These are phyloP conservation scores for Marmota flaviventris DNA, from an alignment of 2,113 vertebrate species.

Conservation along the genomic window DNA sequence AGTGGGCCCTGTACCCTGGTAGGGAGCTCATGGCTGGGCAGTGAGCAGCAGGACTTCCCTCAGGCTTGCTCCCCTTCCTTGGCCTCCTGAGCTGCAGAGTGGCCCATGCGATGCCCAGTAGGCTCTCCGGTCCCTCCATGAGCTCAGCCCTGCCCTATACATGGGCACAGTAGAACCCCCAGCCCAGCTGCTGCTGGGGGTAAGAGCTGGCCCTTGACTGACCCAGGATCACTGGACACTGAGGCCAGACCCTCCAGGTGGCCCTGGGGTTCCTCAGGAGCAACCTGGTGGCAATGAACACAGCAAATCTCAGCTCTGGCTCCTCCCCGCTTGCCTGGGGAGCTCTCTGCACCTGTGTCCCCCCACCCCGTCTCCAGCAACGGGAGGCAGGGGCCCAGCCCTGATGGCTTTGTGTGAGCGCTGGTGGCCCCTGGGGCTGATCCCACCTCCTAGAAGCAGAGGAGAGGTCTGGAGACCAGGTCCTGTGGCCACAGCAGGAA, in stretches of 20 bases:
- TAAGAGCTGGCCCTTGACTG: neutral
- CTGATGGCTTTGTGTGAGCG: accelerated
- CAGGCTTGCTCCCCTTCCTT: neutral
- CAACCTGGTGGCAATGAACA: no score
- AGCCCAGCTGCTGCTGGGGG: accelerated
- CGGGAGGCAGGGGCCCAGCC: accelerated
- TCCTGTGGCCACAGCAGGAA: accelerated
- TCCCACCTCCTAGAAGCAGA: neutral
- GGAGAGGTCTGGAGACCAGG: neutral
- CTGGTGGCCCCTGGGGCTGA: accelerated
- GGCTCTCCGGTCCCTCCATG: neutral
- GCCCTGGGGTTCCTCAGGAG: neutral
- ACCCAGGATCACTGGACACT: accelerated
- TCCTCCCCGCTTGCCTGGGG: neutral
- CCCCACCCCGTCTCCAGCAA: accelerated
- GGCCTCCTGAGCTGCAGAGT: neutral
- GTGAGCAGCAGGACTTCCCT: no score
- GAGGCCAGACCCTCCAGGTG: neutral
- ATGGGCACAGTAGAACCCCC: accelerated
- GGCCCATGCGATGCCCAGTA: accelerated
- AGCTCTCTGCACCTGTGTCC: no score
- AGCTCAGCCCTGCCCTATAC: neutral
- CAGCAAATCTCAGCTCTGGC: accelerated
- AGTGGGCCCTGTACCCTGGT: no score
- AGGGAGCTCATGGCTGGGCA: no score